Percentiles rank a stretch among this genome's conserved stretches.
Conservation (phyloP, 2,888 invertebrate species). For the Pteria penguin region DNA sequence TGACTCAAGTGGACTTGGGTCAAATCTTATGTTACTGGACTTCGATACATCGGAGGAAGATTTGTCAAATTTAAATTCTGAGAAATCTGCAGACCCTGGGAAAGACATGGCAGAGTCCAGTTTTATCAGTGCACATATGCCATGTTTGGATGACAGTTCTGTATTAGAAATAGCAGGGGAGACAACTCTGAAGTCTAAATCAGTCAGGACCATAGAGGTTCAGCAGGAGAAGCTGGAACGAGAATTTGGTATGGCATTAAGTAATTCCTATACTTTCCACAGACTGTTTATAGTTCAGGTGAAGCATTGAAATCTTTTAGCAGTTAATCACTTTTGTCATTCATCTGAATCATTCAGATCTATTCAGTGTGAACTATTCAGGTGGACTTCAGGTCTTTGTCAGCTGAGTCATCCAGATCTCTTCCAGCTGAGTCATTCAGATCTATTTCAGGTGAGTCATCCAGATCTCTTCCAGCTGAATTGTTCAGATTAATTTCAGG, state of each 20-base stretch:
- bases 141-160: background rate
- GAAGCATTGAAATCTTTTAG: too few relatives aligned
- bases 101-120: constrained; percentile 25
- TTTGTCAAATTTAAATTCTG: background rate
- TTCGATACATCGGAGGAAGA: constrained; percentile 38
- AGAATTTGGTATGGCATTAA: background rate
- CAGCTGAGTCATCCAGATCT: too few relatives aligned
- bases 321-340: too few relatives aligned
- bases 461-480: too few relatives aligned
- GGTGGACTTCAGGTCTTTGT: too few relatives aligned
- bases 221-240: constrained; percentile 55
- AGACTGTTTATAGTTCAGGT: too few relatives aligned
- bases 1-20: constrained; percentile 27
- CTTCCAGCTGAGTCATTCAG: too few relatives aligned
- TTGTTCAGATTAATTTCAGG: too few relatives aligned
- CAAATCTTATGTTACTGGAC: constrained; percentile 27
- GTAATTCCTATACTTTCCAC: too few relatives aligned
- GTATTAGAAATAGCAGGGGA: background rate
- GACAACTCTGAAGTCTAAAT: constrained; percentile 40
- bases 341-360: too few relatives aligned
- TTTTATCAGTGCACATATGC: constrained; percentile 14
- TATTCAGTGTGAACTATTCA: too few relatives aligned
- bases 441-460: too few relatives aligned
- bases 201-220: constrained; percentile 58
- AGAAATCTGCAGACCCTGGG: background rate